Conservation (phyloP, 35 echinoderm and acorn worm species). For the Ophiothrix spiculata region DNA sequence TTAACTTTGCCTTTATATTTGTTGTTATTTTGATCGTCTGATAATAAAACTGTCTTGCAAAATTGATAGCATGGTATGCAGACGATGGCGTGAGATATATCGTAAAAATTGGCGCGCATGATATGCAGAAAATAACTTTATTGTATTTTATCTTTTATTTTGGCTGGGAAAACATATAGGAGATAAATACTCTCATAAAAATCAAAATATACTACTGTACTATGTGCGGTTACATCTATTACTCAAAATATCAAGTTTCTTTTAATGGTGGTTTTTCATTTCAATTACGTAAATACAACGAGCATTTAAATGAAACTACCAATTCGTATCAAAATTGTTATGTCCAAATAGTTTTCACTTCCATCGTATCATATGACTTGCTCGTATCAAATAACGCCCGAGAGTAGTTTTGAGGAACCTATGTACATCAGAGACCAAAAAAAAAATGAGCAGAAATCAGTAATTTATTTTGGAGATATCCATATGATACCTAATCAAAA, state of each 20-base stretch:
- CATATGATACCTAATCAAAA: no score
- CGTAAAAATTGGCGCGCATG: not conserved
- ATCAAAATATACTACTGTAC: not conserved
- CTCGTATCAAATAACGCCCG: no score
- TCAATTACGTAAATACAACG: not conserved
- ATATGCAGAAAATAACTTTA: not conserved
- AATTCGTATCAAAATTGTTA: no score
- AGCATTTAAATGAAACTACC: no score
- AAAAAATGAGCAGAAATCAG: no score
- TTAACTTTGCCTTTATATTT: not conserved
- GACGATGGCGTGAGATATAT: not conserved
- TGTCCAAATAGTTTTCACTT: no score
- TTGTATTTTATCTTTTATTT: not conserved
- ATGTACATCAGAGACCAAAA: no score
- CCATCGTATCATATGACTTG: no score
- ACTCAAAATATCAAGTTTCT: not conserved
- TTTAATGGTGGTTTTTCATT: not conserved
- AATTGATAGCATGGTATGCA: conserved; percentile 5
- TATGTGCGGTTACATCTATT: not conserved
- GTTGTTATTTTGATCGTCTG: not conserved
- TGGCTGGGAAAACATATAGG: not conserved
- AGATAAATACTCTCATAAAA: not conserved
- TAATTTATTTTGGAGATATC: no score
- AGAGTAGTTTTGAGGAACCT: no score
- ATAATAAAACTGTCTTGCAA: not conserved